Evolutionary conservation across 2,797 vertebrate species (phyloP).

Genomic region (Centroberyx gerrardi): DNA sequence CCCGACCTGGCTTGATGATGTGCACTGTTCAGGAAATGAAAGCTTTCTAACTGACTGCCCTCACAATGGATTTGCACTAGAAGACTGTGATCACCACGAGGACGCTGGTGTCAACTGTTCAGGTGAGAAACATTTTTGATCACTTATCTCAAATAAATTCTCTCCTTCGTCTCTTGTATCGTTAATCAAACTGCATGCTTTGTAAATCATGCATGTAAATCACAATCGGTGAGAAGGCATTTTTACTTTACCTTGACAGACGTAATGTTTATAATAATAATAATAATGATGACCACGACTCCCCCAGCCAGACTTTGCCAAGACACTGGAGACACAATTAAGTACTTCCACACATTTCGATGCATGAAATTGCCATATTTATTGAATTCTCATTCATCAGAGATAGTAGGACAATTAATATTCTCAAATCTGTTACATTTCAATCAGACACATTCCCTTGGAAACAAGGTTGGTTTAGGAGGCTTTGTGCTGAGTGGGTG

Average conservation of each 20-base stretch:
- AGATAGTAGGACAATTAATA: no score
- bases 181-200: neutral
- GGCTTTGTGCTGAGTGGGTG: no score
- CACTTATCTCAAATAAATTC: neutral
- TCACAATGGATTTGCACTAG: neutral
- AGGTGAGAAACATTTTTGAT: slow-evolving; percentile 21
- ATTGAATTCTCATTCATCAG: no score
- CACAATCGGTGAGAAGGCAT: slow-evolving; percentile 37
- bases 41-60: neutral
- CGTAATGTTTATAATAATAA: no score
- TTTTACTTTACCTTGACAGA: neutral
- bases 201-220: neutral
- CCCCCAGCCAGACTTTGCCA: no score
- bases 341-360: no score
- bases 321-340: no score
- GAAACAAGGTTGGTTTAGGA: no score
- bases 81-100: neutral
- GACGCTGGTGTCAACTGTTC: slow-evolving; percentile 30
- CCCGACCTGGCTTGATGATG: slow-evolving; percentile 21
- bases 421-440: no score
- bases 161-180: neutral
- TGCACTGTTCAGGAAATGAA: slow-evolving; percentile 13
- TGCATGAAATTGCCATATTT: no score
- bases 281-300: no score
- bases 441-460: no score